These are phyloP conservation scores for Euwallacea fornicatus DNA, from an alignment of 1,140 invertebrate species.

Conservation along the genomic window DNA sequence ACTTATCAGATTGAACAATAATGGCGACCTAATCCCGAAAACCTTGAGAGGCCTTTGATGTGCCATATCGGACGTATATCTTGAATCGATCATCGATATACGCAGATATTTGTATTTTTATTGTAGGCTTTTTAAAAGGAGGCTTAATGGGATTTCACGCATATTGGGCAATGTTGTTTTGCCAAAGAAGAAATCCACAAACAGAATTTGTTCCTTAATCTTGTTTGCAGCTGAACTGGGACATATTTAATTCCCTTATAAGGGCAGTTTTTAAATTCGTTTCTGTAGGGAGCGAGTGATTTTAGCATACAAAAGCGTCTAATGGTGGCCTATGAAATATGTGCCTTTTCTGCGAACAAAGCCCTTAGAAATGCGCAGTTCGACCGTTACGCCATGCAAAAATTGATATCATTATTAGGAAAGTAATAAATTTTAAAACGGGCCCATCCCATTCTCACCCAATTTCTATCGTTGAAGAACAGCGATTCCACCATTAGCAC, in stretches of 20 bases:
- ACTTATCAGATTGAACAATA: constrained; percentile 45
- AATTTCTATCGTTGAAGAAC: constrained; percentile 25
- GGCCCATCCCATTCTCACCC: constrained; percentile 34
- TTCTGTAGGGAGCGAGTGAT: too few species aligned
- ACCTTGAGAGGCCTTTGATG: constrained; percentile 48
- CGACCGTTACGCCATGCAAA: constrained; percentile 25
- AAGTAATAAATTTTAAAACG: constrained; percentile 31
- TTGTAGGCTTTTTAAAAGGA: constrained; percentile 26
- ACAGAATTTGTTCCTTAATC: constrained; percentile 26
- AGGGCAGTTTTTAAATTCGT: too few species aligned
- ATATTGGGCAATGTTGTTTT: constrained; percentile 41
- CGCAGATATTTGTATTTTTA: constrained; percentile 31
- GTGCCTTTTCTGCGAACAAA: too few species aligned
- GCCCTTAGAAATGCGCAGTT: neutral
- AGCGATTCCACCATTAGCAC: constrained; percentile 40
- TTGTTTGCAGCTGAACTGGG: neutral
- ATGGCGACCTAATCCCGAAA: constrained; percentile 44
- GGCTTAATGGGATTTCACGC: constrained; percentile 45
- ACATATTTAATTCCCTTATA: too few species aligned
- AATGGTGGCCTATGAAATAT: too few species aligned
- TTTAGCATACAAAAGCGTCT: too few species aligned
- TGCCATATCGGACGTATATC: constrained; percentile 44
- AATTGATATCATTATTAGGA: constrained; percentile 7
- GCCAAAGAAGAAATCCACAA: constrained; percentile 16
- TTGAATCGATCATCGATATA: constrained; percentile 40